A percentile compares a stretch with the other conserved stretches of the same genome.
Conservation (phyloP, 2,888 invertebrate species). For the Alloplasta piceator region DNA sequence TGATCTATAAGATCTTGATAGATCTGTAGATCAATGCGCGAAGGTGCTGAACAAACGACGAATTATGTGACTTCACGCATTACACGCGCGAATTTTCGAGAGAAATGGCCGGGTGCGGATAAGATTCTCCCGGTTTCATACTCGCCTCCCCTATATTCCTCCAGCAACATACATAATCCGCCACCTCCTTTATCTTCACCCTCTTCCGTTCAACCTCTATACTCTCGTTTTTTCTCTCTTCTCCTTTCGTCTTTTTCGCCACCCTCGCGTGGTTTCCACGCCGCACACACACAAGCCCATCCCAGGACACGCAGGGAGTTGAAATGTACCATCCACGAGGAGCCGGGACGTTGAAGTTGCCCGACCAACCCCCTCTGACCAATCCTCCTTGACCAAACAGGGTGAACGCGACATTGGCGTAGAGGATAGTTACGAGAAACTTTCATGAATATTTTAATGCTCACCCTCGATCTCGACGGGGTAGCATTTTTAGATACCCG, state of each 20-base stretch:
- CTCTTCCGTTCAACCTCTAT: slow-evolving; percentile 48
- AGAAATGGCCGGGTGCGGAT: slow-evolving; percentile 14
- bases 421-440: slow-evolving; percentile 69
- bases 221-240: slow-evolving; percentile 67
- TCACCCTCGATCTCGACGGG: slow-evolving; percentile 33
- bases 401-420: slow-evolving; percentile 76
- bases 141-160: slow-evolving; percentile 34
- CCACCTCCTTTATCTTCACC: slow-evolving; percentile 39
- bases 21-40: not conserved
- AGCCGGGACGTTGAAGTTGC: slow-evolving; percentile 59
- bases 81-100: not conserved
- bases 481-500: not conserved
- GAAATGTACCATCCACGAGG: slow-evolving; percentile 43
- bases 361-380: slow-evolving; percentile 41
- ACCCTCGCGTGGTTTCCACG: slow-evolving; percentile 12
- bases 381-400: slow-evolving; percentile 72
- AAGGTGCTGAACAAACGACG: not conserved
- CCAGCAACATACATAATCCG: slow-evolving; percentile 51
- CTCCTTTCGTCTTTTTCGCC: slow-evolving; percentile 59
- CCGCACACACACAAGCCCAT: slow-evolving; percentile 45
- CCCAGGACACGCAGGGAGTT: slow-evolving; percentile 9
- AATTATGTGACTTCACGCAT: not conserved
- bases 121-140: slow-evolving; percentile 23
- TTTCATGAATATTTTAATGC: slow-evolving; percentile 68
- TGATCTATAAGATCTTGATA: too few species aligned